Evolutionary conservation across 2,888 invertebrate species (phyloP).

Genomic region (Germaria angustata): DNA sequence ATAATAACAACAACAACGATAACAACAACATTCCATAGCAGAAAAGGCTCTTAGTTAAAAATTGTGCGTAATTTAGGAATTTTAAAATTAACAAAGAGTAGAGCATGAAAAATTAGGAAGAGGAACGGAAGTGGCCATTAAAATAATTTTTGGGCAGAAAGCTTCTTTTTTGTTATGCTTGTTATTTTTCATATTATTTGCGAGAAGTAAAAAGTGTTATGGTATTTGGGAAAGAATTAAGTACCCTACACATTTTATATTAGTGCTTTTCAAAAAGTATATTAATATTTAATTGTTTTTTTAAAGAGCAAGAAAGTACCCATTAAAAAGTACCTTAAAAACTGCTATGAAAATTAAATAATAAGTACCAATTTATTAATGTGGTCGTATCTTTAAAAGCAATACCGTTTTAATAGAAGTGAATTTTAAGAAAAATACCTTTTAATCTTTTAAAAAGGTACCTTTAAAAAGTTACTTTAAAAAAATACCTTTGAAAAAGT

Average conservation of each 20-base stretch:
- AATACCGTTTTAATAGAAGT: too few species aligned
- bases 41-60: slow-evolving; percentile 68
- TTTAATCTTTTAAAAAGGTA: too few species aligned
- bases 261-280: too few species aligned
- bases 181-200: slow-evolving; percentile 12
- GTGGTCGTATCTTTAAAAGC: too few species aligned
- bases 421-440: too few species aligned
- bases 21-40: slow-evolving; percentile 1
- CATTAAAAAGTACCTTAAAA: too few species aligned
- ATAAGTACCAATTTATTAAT: too few species aligned
- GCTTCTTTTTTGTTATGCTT: slow-evolving; percentile 45
- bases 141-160: slow-evolving; percentile 70
- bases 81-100: slow-evolving; percentile 62
- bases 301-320: too few species aligned
- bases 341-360: too few species aligned
- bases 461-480: too few species aligned
- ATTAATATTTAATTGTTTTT: too few species aligned
- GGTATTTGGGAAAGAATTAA: slow-evolving; percentile 19
- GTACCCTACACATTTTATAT: not conserved
- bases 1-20: slow-evolving; percentile 30
- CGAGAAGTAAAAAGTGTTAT: not conserved
- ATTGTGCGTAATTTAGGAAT: slow-evolving; percentile 68
- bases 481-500: too few species aligned
- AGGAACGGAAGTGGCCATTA: slow-evolving; percentile 72
- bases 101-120: slow-evolving; percentile 16